phyloP scores from a whole-genome alignment of 2,797 vertebrate species.

The Astyanax mexicanus region DNA sequence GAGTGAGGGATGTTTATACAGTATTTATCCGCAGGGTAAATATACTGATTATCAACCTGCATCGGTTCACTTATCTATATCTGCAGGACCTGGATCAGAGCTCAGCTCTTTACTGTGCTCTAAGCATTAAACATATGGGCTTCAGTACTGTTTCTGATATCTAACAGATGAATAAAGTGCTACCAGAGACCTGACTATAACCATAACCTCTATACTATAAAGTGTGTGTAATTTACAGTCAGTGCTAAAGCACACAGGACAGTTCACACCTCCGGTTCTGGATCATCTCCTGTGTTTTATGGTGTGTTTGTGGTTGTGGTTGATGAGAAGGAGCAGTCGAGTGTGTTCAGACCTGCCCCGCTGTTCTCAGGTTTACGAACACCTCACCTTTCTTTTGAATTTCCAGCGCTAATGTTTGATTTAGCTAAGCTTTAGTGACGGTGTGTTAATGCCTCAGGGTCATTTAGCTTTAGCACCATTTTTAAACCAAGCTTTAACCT shows the following conservation, averaged over 20 bases:
- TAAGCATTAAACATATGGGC: slow-evolving; percentile 3
- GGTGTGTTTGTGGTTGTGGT: slow-evolving; percentile 24
- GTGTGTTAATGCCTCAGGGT: too few species aligned
- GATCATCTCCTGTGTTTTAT: background rate
- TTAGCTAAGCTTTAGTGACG: too few species aligned
- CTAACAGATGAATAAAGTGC: background rate
- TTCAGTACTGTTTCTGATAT: background rate
- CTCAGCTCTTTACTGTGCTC: background rate
- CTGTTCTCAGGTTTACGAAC: too few species aligned
- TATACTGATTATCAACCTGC: slow-evolving; percentile 9
- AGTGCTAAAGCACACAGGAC: background rate
- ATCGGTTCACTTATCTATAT: background rate
- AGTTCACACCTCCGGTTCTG: background rate
- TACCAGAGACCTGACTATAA: background rate
- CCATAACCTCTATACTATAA: background rate
- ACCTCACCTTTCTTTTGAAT: too few species aligned
- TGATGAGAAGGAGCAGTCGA: slow-evolving; percentile 26
- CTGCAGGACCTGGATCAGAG: background rate
- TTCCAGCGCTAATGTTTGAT: too few species aligned
- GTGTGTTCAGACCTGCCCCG: background rate
- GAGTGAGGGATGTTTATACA: slow-evolving; percentile 19
- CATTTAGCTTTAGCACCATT: too few species aligned
- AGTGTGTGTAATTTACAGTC: background rate
- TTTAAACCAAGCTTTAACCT: too few species aligned
- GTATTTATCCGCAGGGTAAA: background rate